A percentile compares a stretch with the other conserved stretches of the same genome.
Conservation (phyloP, 1,140 invertebrate genomes). For the Panagrolaimus sp. region DNA sequence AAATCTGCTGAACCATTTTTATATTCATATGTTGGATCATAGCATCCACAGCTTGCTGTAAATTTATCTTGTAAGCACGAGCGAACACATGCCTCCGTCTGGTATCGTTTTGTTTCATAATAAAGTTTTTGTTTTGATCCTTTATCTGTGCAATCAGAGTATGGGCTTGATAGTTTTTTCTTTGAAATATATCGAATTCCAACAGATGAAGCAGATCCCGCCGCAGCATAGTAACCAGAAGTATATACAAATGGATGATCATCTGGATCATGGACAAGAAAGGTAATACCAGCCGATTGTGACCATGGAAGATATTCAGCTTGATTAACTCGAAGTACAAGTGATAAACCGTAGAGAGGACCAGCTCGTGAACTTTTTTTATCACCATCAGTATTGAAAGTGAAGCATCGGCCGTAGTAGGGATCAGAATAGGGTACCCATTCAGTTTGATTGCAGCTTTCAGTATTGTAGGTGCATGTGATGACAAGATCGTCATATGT, state of each 20-base stretch:
- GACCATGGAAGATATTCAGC: slow-evolving; percentile 6
- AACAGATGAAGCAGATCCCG: neutral
- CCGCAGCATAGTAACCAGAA: neutral
- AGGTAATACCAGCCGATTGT: neutral
- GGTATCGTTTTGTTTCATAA: neutral
- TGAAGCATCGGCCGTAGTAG: neutral
- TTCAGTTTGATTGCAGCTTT: neutral
- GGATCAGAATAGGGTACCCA: neutral
- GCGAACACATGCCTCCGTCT: neutral
- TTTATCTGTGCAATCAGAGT: neutral
- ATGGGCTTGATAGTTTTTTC: neutral
- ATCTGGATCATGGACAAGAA: neutral
- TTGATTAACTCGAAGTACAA: neutral
- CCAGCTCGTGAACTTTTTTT: neutral
- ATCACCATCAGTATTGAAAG: neutral
- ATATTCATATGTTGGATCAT: neutral
- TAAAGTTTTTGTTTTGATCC: neutral
- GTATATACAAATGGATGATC: slow-evolving; percentile 2
- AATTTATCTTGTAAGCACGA: neutral
- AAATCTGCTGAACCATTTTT: neutral
- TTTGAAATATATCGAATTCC: slow-evolving; percentile 3
- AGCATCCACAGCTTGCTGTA: neutral
- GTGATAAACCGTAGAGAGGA: neutral
- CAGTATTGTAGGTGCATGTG: neutral
- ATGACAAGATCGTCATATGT: neutral